Percentiles rank a stretch among this genome's conserved stretches.
Evolutionary conservation across 2,113 vertebrate species (phyloP).

Genomic region (Muntiacus reevesi): DNA sequence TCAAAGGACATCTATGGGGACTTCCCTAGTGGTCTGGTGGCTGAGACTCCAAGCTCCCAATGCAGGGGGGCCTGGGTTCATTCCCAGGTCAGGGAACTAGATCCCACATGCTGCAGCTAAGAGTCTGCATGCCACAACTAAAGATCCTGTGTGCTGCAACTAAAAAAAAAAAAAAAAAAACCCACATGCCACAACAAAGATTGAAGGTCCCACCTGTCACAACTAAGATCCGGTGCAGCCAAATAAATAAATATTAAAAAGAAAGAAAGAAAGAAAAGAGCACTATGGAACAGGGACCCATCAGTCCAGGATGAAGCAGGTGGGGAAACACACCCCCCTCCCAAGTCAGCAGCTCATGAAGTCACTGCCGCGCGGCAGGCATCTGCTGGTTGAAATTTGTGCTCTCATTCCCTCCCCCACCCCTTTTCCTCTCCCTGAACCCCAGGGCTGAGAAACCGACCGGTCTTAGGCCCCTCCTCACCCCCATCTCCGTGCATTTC

Average conservation of each 20-base stretch:
- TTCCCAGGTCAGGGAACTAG: not conserved
- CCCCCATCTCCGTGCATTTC: not conserved
- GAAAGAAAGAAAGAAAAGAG: not conserved
- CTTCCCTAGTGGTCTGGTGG: not conserved
- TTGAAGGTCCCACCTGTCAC: not conserved
- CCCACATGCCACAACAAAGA: not conserved
- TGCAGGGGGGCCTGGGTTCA: not conserved
- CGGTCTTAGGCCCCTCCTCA: not conserved
- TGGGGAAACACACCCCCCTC: not conserved
- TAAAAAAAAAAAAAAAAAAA: not conserved
- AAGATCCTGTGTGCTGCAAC: not conserved
- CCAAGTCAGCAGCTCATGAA: not conserved
- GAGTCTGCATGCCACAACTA: not conserved
- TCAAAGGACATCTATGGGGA: not conserved
- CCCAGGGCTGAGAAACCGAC: not conserved
- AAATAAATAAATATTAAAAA: not conserved
- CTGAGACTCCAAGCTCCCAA: not conserved
- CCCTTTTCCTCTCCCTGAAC: not conserved
- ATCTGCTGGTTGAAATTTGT: not conserved
- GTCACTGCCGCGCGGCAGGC: not conserved
- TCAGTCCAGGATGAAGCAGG: not conserved
- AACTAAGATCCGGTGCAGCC: not conserved
- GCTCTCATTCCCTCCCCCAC: not conserved
- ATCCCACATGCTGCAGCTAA: not conserved
- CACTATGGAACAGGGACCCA: not conserved